A percentile compares a stretch with the other conserved stretches of the same genome.
phyloP scores from a whole-genome alignment of 2,888 invertebrate species.

The Allolobophora icterica region DNA sequence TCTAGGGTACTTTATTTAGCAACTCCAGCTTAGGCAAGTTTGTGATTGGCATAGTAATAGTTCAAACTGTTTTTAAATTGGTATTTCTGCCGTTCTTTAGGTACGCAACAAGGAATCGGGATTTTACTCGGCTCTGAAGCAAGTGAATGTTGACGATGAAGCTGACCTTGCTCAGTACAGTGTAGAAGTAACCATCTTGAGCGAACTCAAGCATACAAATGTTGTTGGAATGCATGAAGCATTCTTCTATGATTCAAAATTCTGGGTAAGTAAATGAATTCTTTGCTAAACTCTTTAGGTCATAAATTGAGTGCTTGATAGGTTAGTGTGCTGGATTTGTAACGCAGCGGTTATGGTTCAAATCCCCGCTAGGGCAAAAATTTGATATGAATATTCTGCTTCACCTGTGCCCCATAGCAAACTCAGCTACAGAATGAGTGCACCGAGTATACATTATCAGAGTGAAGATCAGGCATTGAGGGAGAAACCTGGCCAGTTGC shows the following conservation, averaged over 20 bases:
- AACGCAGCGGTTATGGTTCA: too few species aligned
- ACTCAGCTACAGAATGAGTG: too few species aligned
- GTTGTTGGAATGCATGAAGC: conserved; percentile 35
- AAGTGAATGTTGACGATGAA: conserved; percentile 74
- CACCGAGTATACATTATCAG: too few species aligned
- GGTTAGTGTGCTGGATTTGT: not conserved
- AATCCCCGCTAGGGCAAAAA: too few species aligned
- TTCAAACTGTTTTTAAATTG: not conserved
- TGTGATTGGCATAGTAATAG: not conserved
- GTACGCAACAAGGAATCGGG: conserved; percentile 68
- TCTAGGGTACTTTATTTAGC: too few species aligned
- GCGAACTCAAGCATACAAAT: conserved; percentile 31
- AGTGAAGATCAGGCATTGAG: too few species aligned
- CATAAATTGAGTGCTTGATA: not conserved
- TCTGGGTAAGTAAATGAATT: conserved; percentile 37
- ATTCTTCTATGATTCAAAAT: conserved; percentile 36
- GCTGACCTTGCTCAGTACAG: conserved; percentile 35
- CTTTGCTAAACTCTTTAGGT: not conserved
- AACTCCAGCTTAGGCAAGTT: too few species aligned
- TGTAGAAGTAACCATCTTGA: conserved; percentile 30
- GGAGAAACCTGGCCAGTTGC: too few species aligned
- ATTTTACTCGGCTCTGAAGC: conserved; percentile 84
- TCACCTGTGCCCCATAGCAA: too few species aligned
- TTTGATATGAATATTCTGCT: too few species aligned
- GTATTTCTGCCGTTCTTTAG: not conserved